phyloP scores from a whole-genome alignment of 1,140 invertebrate species.

The Eciton burchellii region DNA sequence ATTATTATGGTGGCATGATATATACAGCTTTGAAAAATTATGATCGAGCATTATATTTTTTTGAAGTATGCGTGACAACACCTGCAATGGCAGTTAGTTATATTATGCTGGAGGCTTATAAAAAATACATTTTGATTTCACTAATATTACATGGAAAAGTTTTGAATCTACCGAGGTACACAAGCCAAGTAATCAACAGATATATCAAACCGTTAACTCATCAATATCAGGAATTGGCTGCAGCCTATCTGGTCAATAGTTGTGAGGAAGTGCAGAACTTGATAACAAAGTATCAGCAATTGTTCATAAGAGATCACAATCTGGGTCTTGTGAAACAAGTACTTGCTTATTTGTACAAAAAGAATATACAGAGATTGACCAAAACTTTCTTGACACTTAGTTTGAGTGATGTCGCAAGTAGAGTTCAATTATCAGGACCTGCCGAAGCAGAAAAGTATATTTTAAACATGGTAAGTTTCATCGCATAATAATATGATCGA shows the following conservation, averaged over 20 bases:
- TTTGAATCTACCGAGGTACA: slow-evolving; percentile 93
- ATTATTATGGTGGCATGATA: slow-evolving; percentile 99
- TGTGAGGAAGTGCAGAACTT: slow-evolving; percentile 89
- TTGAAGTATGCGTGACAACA: slow-evolving; percentile 97
- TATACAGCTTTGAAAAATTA: slow-evolving; percentile 97
- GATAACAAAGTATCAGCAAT: slow-evolving; percentile 92
- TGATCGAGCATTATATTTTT: slow-evolving; percentile 96
- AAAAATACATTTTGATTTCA: slow-evolving; percentile 97
- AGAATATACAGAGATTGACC: slow-evolving; percentile 98
- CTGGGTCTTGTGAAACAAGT: slow-evolving; percentile 94
- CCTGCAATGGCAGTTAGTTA: slow-evolving; percentile 97
- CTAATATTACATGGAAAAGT: slow-evolving; percentile 96
- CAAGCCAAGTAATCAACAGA: slow-evolving; percentile 93
- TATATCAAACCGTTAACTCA: slow-evolving; percentile 95
- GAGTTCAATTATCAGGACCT: slow-evolving; percentile 94
- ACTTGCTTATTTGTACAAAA: slow-evolving; percentile 95
- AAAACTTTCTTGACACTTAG: slow-evolving; percentile 99
- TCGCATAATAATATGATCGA: neutral
- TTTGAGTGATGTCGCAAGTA: slow-evolving; percentile 95
- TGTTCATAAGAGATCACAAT: slow-evolving; percentile 94
- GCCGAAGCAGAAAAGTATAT: slow-evolving; percentile 97
- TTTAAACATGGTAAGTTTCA: slow-evolving; percentile 93
- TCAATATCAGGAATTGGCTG: slow-evolving; percentile 96
- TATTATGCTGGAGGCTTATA: slow-evolving; percentile 98
- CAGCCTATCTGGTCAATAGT: slow-evolving; percentile 92